Evolutionary conservation across 2,888 invertebrate species (phyloP).

Genomic region (Sturmia bella): DNA sequence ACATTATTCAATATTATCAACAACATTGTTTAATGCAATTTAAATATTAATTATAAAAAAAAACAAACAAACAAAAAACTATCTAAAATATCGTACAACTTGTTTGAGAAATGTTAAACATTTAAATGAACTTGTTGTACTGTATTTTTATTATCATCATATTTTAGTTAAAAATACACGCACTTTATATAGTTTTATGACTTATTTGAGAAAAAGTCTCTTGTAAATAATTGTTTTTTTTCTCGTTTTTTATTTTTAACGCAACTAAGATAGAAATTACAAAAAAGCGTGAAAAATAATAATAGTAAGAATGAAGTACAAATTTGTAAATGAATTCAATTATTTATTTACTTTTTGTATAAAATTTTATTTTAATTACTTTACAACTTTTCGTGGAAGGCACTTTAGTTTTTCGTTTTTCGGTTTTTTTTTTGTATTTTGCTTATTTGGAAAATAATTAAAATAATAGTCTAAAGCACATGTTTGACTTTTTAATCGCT

Average conservation of each 20-base stretch:
- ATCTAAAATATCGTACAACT: conserved; percentile 43
- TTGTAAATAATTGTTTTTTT: conserved; percentile 7
- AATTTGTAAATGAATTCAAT: conserved; percentile 38
- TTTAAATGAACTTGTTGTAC: conserved; percentile 26
- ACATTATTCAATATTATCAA: conserved; percentile 25
- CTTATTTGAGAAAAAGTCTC: conserved; percentile 17
- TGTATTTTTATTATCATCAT: neutral
- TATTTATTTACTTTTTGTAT: conserved; percentile 21
- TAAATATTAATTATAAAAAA: conserved; percentile 19
- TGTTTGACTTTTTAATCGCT: too few species aligned
- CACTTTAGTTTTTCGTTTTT: conserved; percentile 47
- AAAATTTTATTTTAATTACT: conserved; percentile 20
- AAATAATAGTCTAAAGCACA: conserved; percentile 45
- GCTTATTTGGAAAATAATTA: conserved; percentile 48
- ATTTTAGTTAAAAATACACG: neutral
- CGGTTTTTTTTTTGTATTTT: neutral
- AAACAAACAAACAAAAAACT: conserved; percentile 7
- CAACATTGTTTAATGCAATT: conserved; percentile 49
- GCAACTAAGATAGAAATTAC: conserved; percentile 41
- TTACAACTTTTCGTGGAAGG: conserved; percentile 64
- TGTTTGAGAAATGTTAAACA: conserved; percentile 45
- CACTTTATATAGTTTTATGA: conserved; percentile 25
- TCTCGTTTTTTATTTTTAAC: conserved; percentile 11
- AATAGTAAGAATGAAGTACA: conserved; percentile 47
- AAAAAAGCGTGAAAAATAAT: conserved; percentile 3